Evolutionary conservation across 2,888 invertebrate species (phyloP), one percentile per base, ranked within the genome.

Genomic region (Cephus rjabovi): DNA sequence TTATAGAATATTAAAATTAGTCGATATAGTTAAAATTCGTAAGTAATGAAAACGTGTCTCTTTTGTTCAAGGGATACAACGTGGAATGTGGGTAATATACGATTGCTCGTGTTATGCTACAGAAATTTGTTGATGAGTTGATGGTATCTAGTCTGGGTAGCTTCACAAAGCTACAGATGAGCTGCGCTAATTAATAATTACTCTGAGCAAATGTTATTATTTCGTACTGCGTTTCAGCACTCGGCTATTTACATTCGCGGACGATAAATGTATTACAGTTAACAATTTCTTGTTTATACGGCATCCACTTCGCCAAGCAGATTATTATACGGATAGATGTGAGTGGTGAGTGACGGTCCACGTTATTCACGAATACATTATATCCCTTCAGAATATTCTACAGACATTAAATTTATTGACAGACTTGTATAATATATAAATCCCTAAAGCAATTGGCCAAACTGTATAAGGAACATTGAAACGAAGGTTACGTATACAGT

Each of bases 181-280:
- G 40, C 15, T 23, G 1, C 6, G 40, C 31, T 15, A 76, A 23
- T 68, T n/a, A 68, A 74, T 75, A 75, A 77, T 77, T 37, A 37
- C 56, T n/a, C 40, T 3, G 34, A 9, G 35, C 34, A 74, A 73
- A 68, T 37, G 40, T 77, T 75, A 34, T 74, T 69, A 35, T 74
- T 73, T 75, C 34, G 30, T 30, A 71, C 12, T 33, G 71, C 71
- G 9, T 30, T 30, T 33, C 30, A 31, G 71, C 71, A 33, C 33
- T 33, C 71, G 11, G 71, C 31, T 15, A 71, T 71, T 71, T 71
- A 30, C 71, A 71, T 33, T 71, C 31, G 71, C 33, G 4, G 71
- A 71, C 11, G 71, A 71, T 31, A 71, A 31, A 71, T 33, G 3
- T 4, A 71, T 71, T 33, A 15, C 9, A 4, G 31, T 56, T 23